These are phyloP conservation scores for Engraulis encrasicolus DNA, from an alignment of 2,113 vertebrate species.

Conservation along the genomic window DNA sequence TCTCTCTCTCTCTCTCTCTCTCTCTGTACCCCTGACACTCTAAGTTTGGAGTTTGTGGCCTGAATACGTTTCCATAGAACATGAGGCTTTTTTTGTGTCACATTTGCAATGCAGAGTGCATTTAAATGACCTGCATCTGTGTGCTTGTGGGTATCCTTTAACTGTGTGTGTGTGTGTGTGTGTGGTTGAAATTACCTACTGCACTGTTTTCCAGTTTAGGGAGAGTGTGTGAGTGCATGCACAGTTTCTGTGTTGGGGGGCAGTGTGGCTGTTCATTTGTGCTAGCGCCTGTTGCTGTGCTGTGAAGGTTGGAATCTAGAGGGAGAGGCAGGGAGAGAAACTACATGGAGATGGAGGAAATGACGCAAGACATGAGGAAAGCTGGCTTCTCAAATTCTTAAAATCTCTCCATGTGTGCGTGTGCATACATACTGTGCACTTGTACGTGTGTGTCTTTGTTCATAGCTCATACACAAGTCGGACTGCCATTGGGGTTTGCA, in stretches of 20 bases:
- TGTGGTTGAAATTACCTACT: neutral
- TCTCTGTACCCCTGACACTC: conserved; percentile 28
- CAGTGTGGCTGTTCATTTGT: conserved; percentile 15
- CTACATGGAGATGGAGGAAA: neutral
- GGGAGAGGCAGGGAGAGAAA: neutral
- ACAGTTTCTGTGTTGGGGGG: neutral
- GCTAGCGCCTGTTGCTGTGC: neutral
- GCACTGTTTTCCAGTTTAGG: neutral
- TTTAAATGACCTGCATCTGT: conserved; percentile 22
- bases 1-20: conserved; percentile 41
- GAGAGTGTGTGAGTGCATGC: neutral
- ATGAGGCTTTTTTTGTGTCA: conserved; percentile 45
- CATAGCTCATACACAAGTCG: neutral
- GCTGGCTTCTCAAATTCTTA: neutral
- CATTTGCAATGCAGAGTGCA: conserved; percentile 37
- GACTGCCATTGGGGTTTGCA: neutral
- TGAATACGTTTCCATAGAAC: conserved; percentile 40
- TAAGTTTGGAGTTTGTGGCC: conserved; percentile 6
- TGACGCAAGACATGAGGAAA: neutral
- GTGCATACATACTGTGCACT: neutral
- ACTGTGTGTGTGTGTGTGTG: conserved; percentile 1
- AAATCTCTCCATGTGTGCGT: neutral
- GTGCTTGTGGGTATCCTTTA: conserved; percentile 2
- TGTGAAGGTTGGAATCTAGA: neutral
- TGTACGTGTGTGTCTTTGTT: neutral